Evolutionary conservation across 2,888 invertebrate genomes (phyloP).

Genomic region (Ferrisia virgata): DNA sequence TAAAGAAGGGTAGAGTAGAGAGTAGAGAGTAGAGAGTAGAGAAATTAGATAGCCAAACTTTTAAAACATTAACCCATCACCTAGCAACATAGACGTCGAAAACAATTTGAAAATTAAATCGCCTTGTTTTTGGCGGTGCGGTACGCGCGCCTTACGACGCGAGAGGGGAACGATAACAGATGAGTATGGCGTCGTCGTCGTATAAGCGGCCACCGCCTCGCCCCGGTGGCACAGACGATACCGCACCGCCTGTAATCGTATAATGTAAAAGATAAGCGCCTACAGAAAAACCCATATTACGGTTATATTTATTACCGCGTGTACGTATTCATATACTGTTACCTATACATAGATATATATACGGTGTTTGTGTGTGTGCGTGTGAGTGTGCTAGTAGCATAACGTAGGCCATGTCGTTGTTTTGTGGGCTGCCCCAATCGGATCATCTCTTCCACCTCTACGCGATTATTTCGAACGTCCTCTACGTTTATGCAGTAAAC

Average conservation of each 20-base stretch:
- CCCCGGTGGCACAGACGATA: neutral
- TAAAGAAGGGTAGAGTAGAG: no score
- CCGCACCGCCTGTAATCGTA: neutral
- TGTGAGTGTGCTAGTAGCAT: no score
- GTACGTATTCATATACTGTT: neutral
- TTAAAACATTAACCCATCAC: slow-evolving; percentile 17
- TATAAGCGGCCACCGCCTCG: neutral
- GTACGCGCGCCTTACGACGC: neutral
- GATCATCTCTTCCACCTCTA: no score
- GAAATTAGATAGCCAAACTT: slow-evolving; percentile 14
- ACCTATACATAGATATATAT: neutral
- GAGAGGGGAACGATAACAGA: neutral
- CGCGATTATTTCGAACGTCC: no score
- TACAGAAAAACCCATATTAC: neutral
- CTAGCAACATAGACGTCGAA: slow-evolving; percentile 17
- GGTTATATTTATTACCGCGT: neutral
- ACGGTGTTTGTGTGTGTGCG: no score
- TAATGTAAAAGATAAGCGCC: neutral
- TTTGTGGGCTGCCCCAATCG: no score
- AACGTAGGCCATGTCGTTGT: no score
- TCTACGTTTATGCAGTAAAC: no score
- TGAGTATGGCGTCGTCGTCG: neutral
- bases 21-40: no score
- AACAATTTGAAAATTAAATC: slow-evolving; percentile 14
- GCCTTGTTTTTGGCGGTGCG: neutral